Percentiles rank a stretch among this genome's conserved stretches.
Evolutionary conservation across 2,113 vertebrate genomes (phyloP).

Genomic region (Falcunculus frontatus): DNA sequence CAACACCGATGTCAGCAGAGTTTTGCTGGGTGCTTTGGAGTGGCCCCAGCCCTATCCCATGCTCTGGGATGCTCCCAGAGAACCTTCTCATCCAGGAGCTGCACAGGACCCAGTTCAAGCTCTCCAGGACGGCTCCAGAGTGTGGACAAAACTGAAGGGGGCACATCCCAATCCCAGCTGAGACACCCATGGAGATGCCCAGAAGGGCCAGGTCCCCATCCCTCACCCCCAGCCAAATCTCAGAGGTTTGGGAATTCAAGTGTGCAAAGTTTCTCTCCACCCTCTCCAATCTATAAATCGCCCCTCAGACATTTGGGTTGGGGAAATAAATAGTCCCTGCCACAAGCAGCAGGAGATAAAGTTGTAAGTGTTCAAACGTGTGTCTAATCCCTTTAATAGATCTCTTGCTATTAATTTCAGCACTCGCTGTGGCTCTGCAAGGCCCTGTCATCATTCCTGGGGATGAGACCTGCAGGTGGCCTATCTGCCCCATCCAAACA

Average conservation of each 20-base stretch:
- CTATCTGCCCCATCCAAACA: slow-evolving; percentile 29
- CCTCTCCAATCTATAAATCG: slow-evolving; percentile 5
- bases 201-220: neutral
- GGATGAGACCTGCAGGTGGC: slow-evolving; percentile 46
- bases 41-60: neutral
- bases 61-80: neutral
- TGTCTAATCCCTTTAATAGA: slow-evolving; percentile 54
- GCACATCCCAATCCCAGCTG: neutral
- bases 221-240: neutral
- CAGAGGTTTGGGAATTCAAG: neutral
- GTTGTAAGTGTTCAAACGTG: neutral
- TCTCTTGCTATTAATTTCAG: slow-evolving; percentile 56
- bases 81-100: neutral
- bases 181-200: neutral
- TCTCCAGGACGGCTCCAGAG: neutral
- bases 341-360: slow-evolving; percentile 24
- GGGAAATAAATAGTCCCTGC: slow-evolving; percentile 31
- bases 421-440: slow-evolving; percentile 13
- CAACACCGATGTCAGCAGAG: neutral
- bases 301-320: neutral
- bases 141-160: neutral
- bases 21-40: neutral
- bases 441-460: slow-evolving; percentile 21
- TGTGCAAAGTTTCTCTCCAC: neutral
- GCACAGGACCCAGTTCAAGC: neutral